Conservation (phyloP, 2,113 vertebrate species). For the Nettapus auritus region DNA sequence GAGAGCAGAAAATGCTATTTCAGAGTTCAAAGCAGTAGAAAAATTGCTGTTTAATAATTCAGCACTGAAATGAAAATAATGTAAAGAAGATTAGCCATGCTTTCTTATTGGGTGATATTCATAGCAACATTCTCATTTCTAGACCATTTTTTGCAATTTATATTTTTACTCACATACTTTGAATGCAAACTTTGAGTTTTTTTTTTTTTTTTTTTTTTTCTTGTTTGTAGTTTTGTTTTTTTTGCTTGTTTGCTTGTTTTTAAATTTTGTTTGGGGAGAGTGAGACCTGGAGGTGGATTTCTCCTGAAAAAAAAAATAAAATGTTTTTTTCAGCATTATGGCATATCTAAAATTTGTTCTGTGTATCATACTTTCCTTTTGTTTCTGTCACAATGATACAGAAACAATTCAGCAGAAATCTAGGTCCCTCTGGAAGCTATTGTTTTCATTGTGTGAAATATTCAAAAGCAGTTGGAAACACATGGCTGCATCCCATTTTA, state of each 20-base stretch:
- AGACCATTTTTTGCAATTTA: not conserved
- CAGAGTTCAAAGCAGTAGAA: constrained; percentile 66
- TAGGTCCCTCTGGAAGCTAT: not conserved
- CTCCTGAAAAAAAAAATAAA: not conserved
- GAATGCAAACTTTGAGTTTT: constrained; percentile 8
- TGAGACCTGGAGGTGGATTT: not conserved
- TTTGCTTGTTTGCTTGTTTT: not conserved
- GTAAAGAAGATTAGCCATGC: constrained; percentile 65
- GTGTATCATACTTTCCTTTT: not conserved
- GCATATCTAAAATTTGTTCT: not conserved
- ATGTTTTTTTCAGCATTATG: not conserved
- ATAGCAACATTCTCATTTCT: constrained; percentile 46
- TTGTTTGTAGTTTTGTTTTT: not conserved
- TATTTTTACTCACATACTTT: constrained; percentile 50
- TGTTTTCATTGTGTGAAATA: not conserved
- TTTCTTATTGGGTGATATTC: constrained; percentile 52
- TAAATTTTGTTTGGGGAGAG: not conserved
- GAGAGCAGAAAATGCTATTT: constrained; percentile 52
- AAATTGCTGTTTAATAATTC: constrained; percentile 73
- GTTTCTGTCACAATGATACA: not conserved
- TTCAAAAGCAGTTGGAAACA: constrained; percentile 6
- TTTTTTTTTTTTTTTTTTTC: not conserved
- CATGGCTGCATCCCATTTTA: not conserved
- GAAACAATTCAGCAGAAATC: constrained; percentile 12
- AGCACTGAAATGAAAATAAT: constrained; percentile 68